These are phyloP conservation scores for Plectrocnemia conspersa DNA, from an alignment of 1,140 invertebrate genomes.

Conservation along the genomic window DNA sequence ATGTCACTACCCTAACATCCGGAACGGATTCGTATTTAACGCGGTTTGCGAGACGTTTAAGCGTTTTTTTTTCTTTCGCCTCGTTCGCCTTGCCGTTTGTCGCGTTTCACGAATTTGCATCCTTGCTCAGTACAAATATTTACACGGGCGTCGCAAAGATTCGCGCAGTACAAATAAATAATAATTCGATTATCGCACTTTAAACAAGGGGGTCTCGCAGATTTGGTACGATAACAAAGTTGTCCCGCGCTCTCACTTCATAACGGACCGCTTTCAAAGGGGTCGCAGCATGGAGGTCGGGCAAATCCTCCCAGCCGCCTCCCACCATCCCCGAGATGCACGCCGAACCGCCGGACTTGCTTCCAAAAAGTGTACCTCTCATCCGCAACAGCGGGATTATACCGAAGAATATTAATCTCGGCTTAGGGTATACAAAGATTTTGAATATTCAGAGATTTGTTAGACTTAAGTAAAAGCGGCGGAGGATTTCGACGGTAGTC, in stretches of 20 bases:
- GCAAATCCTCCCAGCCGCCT: no score
- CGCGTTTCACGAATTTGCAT: slow-evolving; percentile 3
- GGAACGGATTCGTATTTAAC: no score
- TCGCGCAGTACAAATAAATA: slow-evolving; percentile 3
- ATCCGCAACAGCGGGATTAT: slow-evolving; percentile 18
- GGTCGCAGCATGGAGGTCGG: neutral
- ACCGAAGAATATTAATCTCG: slow-evolving; percentile 34
- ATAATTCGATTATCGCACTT: slow-evolving; percentile 11
- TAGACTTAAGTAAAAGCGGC: slow-evolving; percentile 13
- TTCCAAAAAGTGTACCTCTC: slow-evolving; percentile 19
- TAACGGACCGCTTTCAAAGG: slow-evolving; percentile 11
- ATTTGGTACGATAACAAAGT: slow-evolving; percentile 6
- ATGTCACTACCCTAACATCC: no score
- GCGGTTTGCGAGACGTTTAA: no score
- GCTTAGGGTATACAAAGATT: slow-evolving; percentile 31
- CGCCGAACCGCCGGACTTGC: slow-evolving; percentile 9
- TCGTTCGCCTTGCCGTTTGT: neutral
- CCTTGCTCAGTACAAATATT: neutral
- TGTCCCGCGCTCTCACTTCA: slow-evolving; percentile 6
- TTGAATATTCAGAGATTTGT: slow-evolving; percentile 33
- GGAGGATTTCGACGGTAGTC: neutral
- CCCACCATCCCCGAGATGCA: neutral
- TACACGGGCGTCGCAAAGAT: neutral
- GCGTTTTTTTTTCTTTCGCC: neutral
- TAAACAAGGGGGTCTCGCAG: no score